Base-by-base conservation (phyloP, 2,888 invertebrate genomes). In the Eulithis testata region DNA sequence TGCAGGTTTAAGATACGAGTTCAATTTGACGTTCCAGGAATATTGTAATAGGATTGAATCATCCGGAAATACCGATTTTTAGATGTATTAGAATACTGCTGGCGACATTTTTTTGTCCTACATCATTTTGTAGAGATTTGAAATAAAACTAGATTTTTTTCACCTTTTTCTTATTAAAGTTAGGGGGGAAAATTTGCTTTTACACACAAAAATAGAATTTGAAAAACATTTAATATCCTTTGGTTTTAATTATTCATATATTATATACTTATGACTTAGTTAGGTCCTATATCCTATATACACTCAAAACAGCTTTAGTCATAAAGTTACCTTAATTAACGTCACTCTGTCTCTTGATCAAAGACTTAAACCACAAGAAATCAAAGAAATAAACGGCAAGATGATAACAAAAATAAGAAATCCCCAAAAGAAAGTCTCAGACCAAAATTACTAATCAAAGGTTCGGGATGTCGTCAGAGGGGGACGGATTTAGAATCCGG, bases 401-500 rank as follows among this genome's bases (percentile, higher is more conserved):
- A 40, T 40, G 8, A 37, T 12, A 52, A 52, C 37, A 37, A 49
- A 21, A 49, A 53, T 53, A 53, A 53, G 37, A 37, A 37, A 14
- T 3, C 14, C 37, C 59, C 14, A 60, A 66, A 73, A 62, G 61
- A 54, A 68, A 65, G 37, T 7, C 40, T 40, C 40, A 47, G 68
- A 67, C 68, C 70, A 74, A 80, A 80, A 83, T 82, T 80, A 84
- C 82, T 79, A 82, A 84, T 84, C 83, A 82, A 80, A 80, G 79
- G 77, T 80, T 80, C 77, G 75, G 80, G 76, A 82, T 81, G 88
- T 87, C 49, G 49, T 40, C 86, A 84, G 77, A 73, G 76, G 75
- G 75, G 72, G 75, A 86, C 89, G 73, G 81, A 89, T 90, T 89
- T 90, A 88, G 90, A 89, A 81, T 78, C 82, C 86, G 89, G 90